phyloP scores from a whole-genome alignment of 2,888 invertebrate species.

The Conistra vaccinii region DNA sequence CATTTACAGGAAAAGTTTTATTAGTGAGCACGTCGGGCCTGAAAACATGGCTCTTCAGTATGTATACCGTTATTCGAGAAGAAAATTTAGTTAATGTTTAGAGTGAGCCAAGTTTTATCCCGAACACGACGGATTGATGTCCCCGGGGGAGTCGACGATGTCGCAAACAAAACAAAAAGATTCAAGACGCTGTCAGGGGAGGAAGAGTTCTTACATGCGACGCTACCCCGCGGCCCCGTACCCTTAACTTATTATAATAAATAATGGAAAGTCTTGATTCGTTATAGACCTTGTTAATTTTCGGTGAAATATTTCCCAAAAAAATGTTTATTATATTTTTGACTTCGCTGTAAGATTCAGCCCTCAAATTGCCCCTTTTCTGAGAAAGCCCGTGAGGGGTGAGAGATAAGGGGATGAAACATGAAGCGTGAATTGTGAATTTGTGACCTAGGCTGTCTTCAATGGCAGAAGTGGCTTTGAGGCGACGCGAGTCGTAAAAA shows the following conservation, averaged over 20 bases:
- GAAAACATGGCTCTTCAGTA: conserved; percentile 52
- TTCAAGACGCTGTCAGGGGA: conserved; percentile 70
- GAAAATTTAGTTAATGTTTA: conserved; percentile 72
- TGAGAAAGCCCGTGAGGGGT: background rate
- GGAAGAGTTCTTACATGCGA: conserved; percentile 69
- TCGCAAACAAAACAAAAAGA: conserved; percentile 78
- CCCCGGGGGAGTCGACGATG: conserved; percentile 67
- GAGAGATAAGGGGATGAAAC: conserved; percentile 18
- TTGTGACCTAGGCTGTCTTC: too few species aligned
- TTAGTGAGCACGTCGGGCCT: conserved; percentile 32
- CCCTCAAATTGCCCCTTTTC: conserved; percentile 28
- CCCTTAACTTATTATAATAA: conserved; percentile 61
- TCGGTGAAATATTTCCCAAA: conserved; percentile 54
- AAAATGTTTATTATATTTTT: conserved; percentile 61
- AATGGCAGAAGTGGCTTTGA: conserved; percentile 7
- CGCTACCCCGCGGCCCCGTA: conserved; percentile 13
- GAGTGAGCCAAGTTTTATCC: conserved; percentile 72
- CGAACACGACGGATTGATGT: conserved; percentile 72
- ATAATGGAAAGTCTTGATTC: conserved; percentile 66
- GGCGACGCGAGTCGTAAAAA: background rate
- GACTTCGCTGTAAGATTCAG: conserved; percentile 3
- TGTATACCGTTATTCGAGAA: conserved; percentile 54
- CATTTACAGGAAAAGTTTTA: conserved; percentile 39
- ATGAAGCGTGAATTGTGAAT: conserved; percentile 41
- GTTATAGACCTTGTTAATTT: conserved; percentile 64